Evolutionary conservation across 2,797 vertebrate species (phyloP), one percentile per base, ranked within the genome.

Genomic region (Pseudomugil tenellus): DNA sequence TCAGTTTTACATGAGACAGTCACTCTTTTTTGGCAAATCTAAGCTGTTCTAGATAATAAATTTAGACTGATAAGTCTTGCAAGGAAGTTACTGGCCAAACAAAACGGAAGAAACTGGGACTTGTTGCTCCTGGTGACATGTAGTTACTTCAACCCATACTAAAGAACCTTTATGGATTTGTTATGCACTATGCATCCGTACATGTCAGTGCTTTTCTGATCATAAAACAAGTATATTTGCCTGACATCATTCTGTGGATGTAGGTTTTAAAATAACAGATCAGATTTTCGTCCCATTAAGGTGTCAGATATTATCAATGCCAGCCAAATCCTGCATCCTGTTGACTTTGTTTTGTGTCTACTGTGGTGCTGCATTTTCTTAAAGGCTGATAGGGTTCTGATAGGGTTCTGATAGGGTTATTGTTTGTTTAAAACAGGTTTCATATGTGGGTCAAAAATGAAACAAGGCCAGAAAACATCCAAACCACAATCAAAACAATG

Each of bases 81-180:
- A 58, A 72, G 16, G 26, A 62, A 46, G 56, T 62, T 60, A 26
- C 21, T 74, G 57, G 65, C 63, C 70, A 73, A 75, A 83, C 72
- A 65, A 51, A 77, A 43, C 49, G 32, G 55, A 71, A 77, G 63
- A 77, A 76, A 68, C 6, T 19, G 32, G 61, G 39, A 57, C n/a
- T n/a, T n/a, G n/a, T 77, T 55, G 77, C 77, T 86, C 79, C 79
- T 80, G 17, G 52, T 19, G 72, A 87, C 79, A 74, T 21, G 4
- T 32, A 32, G n/a, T 46, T 46, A 21, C n/a, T n/a, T 21, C 43
- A 43, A n/a, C 6, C 41, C 19, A n/a, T 3, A 8, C 19, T n/a
- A 43, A 41, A n/a, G 1, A n/a, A n/a, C 41, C n/a, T 2, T 3
- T 46, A 8, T 21, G 21, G n/a, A 48, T 1, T 21, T 29, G 29